A percentile compares a stretch with the other conserved stretches of the same genome.
These are phyloP conservation scores for Crossaster papposus DNA, from an alignment of 53 echinoderm and acorn worm genomes.

Conservation along the genomic window DNA sequence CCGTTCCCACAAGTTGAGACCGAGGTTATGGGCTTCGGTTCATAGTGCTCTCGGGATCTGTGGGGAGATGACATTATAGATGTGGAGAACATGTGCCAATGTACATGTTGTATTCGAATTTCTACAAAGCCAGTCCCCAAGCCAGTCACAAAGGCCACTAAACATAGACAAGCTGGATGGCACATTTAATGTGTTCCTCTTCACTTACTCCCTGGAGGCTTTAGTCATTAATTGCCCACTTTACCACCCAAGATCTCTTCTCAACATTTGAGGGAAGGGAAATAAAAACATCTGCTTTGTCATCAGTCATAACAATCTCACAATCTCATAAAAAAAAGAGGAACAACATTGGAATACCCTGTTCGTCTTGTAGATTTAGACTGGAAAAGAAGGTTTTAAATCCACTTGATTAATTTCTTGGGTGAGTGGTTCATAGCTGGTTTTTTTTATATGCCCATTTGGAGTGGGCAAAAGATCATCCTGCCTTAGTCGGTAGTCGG, in stretches of 20 bases:
- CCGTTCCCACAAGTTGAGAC: neutral
- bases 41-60: neutral
- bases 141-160: no score
- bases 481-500: conserved; percentile 15
- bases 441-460: neutral
- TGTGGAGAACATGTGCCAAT: neutral
- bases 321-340: neutral
- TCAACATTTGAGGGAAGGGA: neutral
- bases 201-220: neutral
- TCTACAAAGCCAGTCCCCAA: no score
- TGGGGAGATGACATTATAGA: neutral
- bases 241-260: neutral
- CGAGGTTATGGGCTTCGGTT: neutral
- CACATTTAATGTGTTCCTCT: neutral
- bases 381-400: conserved; percentile 2
- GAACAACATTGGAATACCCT: neutral
- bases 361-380: neutral
- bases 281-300: neutral
- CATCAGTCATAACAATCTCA: neutral
- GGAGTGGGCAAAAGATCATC: neutral
- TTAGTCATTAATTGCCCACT: neutral
- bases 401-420: conserved; percentile 8
- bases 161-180: neutral
- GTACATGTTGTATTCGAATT: no score
- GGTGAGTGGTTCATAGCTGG: neutral